Evolutionary conservation across 2,888 invertebrate species (phyloP).

Genomic region (Odontocolon sp.): DNA sequence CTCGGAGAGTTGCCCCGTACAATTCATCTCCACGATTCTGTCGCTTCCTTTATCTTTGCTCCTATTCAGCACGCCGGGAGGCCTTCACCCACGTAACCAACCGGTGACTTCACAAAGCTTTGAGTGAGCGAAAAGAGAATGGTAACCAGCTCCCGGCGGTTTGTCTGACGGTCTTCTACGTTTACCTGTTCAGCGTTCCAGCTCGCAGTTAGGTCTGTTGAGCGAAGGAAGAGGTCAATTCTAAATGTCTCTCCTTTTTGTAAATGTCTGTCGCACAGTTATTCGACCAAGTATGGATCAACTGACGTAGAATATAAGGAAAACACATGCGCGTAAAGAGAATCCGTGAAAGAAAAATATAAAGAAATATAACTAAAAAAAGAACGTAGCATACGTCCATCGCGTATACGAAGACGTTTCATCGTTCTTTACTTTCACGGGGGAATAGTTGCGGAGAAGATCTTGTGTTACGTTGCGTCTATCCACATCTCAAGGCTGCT

Average conservation of each 20-base stretch:
- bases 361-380: not conserved
- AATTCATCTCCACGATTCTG: constrained; percentile 13
- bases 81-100: constrained; percentile 48
- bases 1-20: not conserved
- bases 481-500: not conserved
- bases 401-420: not conserved
- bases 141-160: constrained; percentile 48
- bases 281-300: too few species aligned
- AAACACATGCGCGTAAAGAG: not conserved
- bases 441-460: not conserved
- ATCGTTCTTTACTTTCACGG: constrained; percentile 6
- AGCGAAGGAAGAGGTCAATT: not conserved
- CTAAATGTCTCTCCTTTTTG: not conserved
- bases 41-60: constrained; percentile 27
- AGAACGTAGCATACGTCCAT: not conserved
- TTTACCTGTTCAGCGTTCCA: constrained; percentile 18
- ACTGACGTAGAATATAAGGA: not conserved
- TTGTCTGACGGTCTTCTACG: constrained; percentile 12
- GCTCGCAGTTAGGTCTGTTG: not conserved
- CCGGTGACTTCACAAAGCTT: constrained; percentile 53
- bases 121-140: constrained; percentile 49
- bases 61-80: constrained; percentile 9
- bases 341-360: not conserved
- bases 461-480: constrained; percentile 8
- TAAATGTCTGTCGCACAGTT: too few species aligned